Base-by-base conservation (phyloP, 2,888 invertebrate species). In the Drosophila pseudotakahashii region DNA sequence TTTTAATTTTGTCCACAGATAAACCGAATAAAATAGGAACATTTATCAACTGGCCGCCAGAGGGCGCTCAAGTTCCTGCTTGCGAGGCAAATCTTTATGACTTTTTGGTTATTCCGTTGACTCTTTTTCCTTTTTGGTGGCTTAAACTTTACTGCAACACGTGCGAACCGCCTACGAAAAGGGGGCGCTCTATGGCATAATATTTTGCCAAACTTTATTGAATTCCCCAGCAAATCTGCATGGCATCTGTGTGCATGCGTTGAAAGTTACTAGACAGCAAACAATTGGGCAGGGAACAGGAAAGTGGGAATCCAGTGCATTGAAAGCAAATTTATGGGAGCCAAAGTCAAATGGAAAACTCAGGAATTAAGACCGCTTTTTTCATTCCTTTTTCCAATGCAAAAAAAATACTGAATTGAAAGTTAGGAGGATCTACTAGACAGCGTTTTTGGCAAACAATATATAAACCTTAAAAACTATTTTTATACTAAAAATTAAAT, bases 181-280 rank as follows among this genome's bases (percentile, higher is more conserved):
- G n/a, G 50, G 55, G 77, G 74, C 76, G 77, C 64, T 71, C 72
- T 48, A 71, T 71, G 77, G 78, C 78, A 84, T 81, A 86, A 86
- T 88, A 88, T 88, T 89, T 88, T 79, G 85, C 75, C 81, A 89
- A 85, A 85, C 89, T 89, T 89, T 85, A 85, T 89, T 89, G 88
- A 89, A 85, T 85, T 89, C 79, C 76, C 64, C 62, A 68, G 71
- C 76, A 86, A 77, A 88, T 79, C 81, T 85, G 88, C 79, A 74
- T 76, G 76, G 73, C 78, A 81, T 76, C 74, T 73, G 67, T 48
- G 63, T 69, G 68, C 57, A 50, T 19, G 66, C 73, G 59, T 63
- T 63, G 62, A 61, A 85, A 88, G 71, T 82, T 88, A 63, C 64
- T 73, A 75, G 86, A 81, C 87, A 72, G 73, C 79, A 74, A 88